These are phyloP conservation scores for Chrysochloris asiatica DNA, from an alignment of 2,113 vertebrate species.

Conservation along the genomic window DNA sequence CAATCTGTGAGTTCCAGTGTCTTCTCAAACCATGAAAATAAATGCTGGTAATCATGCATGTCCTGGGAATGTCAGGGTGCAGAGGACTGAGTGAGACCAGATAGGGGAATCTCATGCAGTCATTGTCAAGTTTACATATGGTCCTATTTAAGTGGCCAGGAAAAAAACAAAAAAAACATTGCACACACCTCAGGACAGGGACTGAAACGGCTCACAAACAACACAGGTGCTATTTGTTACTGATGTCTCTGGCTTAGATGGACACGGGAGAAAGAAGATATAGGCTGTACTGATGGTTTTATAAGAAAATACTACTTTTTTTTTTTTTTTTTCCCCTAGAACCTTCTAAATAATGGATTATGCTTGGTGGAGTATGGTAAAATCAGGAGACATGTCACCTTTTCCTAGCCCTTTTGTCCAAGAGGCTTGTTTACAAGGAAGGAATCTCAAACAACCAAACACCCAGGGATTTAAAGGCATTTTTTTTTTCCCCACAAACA, in stretches of 20 bases:
- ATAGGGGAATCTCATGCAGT: slow-evolving; percentile 83
- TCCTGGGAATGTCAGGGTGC: slow-evolving; percentile 83
- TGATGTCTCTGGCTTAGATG: slow-evolving; percentile 69
- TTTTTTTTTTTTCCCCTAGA: slow-evolving; percentile 46
- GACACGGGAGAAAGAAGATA: slow-evolving; percentile 57
- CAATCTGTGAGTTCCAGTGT: slow-evolving; percentile 26
- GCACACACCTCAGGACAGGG: slow-evolving; percentile 70
- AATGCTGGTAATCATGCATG: slow-evolving; percentile 82
- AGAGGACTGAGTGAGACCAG: slow-evolving; percentile 81
- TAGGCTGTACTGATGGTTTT: slow-evolving; percentile 58
- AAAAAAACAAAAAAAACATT: slow-evolving; percentile 51
- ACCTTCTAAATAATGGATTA: slow-evolving; percentile 62
- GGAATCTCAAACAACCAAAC: slow-evolving; percentile 81
- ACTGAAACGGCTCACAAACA: slow-evolving; percentile 54
- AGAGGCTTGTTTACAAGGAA: slow-evolving; percentile 82
- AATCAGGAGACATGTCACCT: slow-evolving; percentile 79
- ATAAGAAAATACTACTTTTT: slow-evolving; percentile 78
- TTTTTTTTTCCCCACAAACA: slow-evolving; percentile 78
- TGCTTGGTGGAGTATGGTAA: slow-evolving; percentile 72
- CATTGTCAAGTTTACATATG: slow-evolving; percentile 85
- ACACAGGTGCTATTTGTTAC: slow-evolving; percentile 69
- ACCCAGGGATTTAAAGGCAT: slow-evolving; percentile 82
- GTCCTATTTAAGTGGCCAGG: slow-evolving; percentile 86
- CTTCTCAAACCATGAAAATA: slow-evolving; percentile 76
- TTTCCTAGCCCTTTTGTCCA: slow-evolving; percentile 86